Base-by-base conservation (phyloP, 2,888 invertebrate species). In the Helobdella robusta region DNA sequence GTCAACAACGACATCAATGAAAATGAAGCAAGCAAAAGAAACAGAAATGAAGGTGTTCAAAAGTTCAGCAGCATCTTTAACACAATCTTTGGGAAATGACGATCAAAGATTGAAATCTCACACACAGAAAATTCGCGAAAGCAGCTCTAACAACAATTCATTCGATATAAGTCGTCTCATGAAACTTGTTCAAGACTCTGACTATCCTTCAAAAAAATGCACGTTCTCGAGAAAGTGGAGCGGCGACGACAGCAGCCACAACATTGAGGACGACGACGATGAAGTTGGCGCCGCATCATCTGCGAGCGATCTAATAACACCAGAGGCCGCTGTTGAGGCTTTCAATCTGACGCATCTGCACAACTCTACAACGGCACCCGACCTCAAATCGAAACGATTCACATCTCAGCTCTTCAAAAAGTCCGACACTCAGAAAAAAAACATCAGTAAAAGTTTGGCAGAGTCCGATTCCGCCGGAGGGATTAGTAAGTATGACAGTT, bases 171-270 rank as follows among this genome's bases (percentile, higher is more conserved):
- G 56, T 56, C 56, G 56, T 2, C 28, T 56, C 30, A 56, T 56
- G 56, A 56, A 30, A n/a, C 4, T 56, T 28, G 56, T 56, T 25
- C 56, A 56, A 3, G 56, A 56, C n/a, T 56, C 56, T n/a, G n/a
- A n/a, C n/a, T n/a, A n/a, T n/a, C n/a, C n/a, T n/a, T 56, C 56
- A 11, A 56, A 56, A 15, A 56, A 56, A 20, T 32, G 28, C 28
- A n/a, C 32, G 4, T n/a, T n/a, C n/a, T 56, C 56, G 6, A 28
- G 56, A 11, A 25, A 56, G 11, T 30, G 56, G 8, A n/a, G 4
- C 28, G 56, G 32, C 15, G 56, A 56, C 1, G 56, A 56, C 15
- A 32, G 32, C 6, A 56, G 56, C 30, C n/a, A n/a, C 32, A 11
- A 28, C 2, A 30, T 32, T 56, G 30, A 30, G 30, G 56, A 56